Conservation (phyloP, 2,888 invertebrate species). For the Capitulum mitella region DNA sequence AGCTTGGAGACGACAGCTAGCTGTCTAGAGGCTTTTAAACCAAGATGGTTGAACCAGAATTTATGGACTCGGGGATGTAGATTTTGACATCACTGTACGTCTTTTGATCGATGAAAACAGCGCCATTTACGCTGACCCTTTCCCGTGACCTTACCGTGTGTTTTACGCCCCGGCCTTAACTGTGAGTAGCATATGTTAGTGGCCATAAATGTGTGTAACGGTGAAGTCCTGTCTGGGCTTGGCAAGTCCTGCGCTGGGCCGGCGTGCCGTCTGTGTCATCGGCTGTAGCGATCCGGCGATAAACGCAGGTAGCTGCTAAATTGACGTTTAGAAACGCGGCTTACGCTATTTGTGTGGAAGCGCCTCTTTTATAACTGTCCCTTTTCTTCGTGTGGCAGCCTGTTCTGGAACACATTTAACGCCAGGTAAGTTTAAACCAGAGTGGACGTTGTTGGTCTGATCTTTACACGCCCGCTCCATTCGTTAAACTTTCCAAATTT, state of each 20-base stretch:
- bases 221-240: too few relatives aligned
- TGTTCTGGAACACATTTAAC: not conserved
- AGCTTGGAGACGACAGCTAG: too few relatives aligned
- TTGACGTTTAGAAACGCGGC: not conserved
- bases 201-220: not conserved
- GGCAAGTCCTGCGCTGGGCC: too few relatives aligned
- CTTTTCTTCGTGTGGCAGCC: conserved; percentile 2
- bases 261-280: not conserved
- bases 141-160: not conserved
- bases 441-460: too few relatives aligned
- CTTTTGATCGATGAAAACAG: too few relatives aligned
- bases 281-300: not conserved
- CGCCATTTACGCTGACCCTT: too few relatives aligned
- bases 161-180: not conserved
- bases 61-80: too few relatives aligned
- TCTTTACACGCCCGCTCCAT: too few relatives aligned
- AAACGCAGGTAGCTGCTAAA: not conserved
- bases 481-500: too few relatives aligned
- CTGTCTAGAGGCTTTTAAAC: too few relatives aligned
- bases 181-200: not conserved
- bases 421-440: conserved; percentile 13
- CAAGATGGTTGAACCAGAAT: too few relatives aligned
- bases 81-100: too few relatives aligned
- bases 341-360: not conserved
- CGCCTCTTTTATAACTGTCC: conserved; percentile 1